Evolutionary conservation across 2,113 vertebrate species (phyloP).

Genomic region (Rhinoderma darwinii): DNA sequence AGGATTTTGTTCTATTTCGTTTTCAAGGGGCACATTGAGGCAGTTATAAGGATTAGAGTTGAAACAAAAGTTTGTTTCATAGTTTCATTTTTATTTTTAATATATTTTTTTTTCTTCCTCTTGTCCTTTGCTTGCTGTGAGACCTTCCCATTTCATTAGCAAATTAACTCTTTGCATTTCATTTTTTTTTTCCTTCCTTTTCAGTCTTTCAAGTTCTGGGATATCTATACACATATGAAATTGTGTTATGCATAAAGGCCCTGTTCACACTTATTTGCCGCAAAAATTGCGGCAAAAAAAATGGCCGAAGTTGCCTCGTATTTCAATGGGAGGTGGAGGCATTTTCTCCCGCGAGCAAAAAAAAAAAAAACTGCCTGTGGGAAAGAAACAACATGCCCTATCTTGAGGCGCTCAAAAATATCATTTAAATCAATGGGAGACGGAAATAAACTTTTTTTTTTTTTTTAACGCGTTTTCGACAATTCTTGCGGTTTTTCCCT

Average conservation of each 20-base stretch:
- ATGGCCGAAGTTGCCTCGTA: too few species aligned
- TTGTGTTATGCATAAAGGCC: background rate
- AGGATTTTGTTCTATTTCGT: slow-evolving; percentile 63
- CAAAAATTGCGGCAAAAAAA: too few species aligned
- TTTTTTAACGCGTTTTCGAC: too few species aligned
- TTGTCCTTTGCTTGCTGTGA: slow-evolving; percentile 51
- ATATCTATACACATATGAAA: background rate
- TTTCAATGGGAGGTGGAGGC: too few species aligned
- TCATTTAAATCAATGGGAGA: too few species aligned
- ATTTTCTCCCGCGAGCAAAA: too few species aligned
- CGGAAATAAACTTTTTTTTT: too few species aligned
- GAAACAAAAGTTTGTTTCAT: slow-evolving; percentile 60
- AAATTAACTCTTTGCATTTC: slow-evolving; percentile 40
- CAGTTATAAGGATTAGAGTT: slow-evolving; percentile 48
- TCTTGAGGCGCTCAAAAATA: too few species aligned
- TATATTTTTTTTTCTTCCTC: rapidly evolving
- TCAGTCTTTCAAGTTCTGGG: background rate
- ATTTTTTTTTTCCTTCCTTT: background rate
- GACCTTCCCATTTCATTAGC: slow-evolving; percentile 52
- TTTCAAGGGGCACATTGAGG: slow-evolving; percentile 44
- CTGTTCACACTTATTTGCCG: too few species aligned
- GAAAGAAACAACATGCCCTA: too few species aligned
- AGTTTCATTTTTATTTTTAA: slow-evolving; percentile 11
- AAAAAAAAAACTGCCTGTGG: too few species aligned
- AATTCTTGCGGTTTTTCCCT: too few species aligned